Conservation (phyloP, 2,113 vertebrate genomes). For the Polypterus bichir region DNA sequence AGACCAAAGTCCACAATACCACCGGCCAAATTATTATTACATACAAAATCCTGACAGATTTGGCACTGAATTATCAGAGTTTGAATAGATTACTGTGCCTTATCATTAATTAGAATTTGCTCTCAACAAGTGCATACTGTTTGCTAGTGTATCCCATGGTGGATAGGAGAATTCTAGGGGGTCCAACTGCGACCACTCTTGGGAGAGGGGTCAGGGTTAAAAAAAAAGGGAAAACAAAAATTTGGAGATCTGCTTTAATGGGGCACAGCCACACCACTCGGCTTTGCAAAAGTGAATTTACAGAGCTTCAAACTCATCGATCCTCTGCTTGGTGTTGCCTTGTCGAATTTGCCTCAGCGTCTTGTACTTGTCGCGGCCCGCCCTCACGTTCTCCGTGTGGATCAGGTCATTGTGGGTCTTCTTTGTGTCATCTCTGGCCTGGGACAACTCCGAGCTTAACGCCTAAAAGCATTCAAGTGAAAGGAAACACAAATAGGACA, state of each 20-base stretch:
- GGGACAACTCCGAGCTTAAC: conserved; percentile 75
- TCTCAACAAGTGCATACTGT: too few relatives aligned
- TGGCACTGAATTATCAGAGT: too few relatives aligned
- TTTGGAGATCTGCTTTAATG: conserved; percentile 1
- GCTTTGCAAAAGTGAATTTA: conserved; percentile 33
- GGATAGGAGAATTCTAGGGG: conserved; percentile 8
- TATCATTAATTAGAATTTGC: too few relatives aligned
- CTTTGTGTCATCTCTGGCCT: conserved; percentile 75
- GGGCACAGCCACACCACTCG: background rate
- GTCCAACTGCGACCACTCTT: conserved; percentile 38
- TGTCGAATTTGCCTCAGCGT: conserved; percentile 85
- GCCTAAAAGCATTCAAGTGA: conserved; percentile 35
- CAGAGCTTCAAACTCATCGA: conserved; percentile 93
- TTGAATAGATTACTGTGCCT: too few relatives aligned
- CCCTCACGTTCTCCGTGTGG: conserved; percentile 73
- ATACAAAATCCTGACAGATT: too few relatives aligned
- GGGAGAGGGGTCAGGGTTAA: too few relatives aligned
- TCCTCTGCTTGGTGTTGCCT: conserved; percentile 96
- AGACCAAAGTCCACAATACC: too few relatives aligned
- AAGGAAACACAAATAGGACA: background rate
- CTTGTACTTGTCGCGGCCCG: conserved; percentile 92
- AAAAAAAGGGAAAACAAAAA: conserved; percentile 24
- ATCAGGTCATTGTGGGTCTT: conserved; percentile 82
- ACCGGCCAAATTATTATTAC: too few relatives aligned
- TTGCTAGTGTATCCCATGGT: too few relatives aligned